These are phyloP conservation scores for Austrofundulus limnaeus DNA, from an alignment of 2,113 vertebrate genomes.

Conservation along the genomic window DNA sequence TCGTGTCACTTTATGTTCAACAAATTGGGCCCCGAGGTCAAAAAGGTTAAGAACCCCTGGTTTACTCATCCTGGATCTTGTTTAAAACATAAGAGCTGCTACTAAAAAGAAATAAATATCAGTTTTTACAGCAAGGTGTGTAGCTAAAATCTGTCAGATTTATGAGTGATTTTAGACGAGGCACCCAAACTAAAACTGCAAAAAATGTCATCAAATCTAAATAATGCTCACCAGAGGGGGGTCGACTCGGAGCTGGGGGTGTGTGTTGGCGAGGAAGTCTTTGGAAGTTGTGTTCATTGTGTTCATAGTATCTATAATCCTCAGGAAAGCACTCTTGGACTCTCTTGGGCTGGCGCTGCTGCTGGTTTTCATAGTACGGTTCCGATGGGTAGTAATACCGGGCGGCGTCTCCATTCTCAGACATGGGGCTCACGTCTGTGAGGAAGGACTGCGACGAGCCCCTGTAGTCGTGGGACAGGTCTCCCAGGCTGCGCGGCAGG, in stretches of 20 bases:
- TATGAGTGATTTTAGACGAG: neutral
- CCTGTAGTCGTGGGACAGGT: slow-evolving; percentile 88
- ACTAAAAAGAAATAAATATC: neutral
- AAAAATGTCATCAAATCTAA: neutral
- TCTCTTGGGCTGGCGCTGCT: slow-evolving; percentile 66
- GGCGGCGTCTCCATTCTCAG: slow-evolving; percentile 89
- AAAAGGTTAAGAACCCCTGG: too few species aligned
- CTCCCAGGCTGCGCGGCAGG: slow-evolving; percentile 85
- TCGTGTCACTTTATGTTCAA: too few species aligned
- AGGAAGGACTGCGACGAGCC: slow-evolving; percentile 90
- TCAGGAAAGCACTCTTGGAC: slow-evolving; percentile 85
- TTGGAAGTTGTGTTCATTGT: slow-evolving; percentile 87
- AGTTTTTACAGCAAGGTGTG: neutral
- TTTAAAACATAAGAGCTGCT: neutral
- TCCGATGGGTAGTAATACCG: slow-evolving; percentile 85
- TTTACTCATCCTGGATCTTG: neutral
- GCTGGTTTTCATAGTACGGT: slow-evolving; percentile 84
- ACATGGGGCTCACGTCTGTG: slow-evolving; percentile 78
- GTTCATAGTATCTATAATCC: slow-evolving; percentile 93
- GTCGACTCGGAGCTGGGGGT: slow-evolving; percentile 86
- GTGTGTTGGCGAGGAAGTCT: slow-evolving; percentile 79
- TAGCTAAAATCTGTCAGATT: too few species aligned
- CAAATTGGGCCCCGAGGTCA: too few species aligned
- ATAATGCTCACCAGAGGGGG: slow-evolving; percentile 81
- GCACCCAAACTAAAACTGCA: neutral